Conservation (phyloP, 2,888 invertebrate genomes). For the Epicampocera succincta region DNA sequence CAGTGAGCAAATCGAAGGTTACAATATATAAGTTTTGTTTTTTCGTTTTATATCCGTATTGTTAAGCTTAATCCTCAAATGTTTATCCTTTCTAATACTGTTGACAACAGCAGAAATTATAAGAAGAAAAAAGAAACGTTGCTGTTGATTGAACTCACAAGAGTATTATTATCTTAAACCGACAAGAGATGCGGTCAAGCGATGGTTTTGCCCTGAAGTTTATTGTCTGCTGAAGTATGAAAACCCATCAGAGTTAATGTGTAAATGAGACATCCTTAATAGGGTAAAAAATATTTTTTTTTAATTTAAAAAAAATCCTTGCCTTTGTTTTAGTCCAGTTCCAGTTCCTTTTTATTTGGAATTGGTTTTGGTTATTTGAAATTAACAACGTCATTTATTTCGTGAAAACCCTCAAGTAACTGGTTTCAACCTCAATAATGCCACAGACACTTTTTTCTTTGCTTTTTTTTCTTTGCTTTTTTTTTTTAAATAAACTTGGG, state of each 20-base stretch:
- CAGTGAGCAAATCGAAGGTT: conserved; percentile 29
- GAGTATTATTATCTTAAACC: conserved; percentile 15
- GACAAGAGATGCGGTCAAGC: conserved; percentile 28
- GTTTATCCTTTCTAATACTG: conserved; percentile 28
- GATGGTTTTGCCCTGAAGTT: conserved; percentile 21
- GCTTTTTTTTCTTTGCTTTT: conserved; percentile 17
- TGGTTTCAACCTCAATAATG: neutral
- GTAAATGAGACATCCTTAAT: neutral
- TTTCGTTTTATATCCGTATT: neutral
- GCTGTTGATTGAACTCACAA: conserved; percentile 20
- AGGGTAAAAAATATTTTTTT: neutral
- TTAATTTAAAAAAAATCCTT: no score
- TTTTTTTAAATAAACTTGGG: neutral
- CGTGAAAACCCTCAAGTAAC: neutral
- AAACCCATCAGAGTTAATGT: neutral
- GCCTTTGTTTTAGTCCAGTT: no score
- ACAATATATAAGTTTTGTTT: neutral
- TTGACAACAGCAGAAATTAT: conserved; percentile 17
- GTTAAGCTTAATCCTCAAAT: conserved; percentile 23
- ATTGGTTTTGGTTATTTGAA: no score
- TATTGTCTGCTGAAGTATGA: neutral
- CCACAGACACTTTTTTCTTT: conserved; percentile 17
- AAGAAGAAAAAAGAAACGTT: neutral
- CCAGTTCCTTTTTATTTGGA: no score
- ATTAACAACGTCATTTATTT: neutral